Evolutionary conservation across 1,140 invertebrate species (phyloP).

Genomic region (Nymphalis io): DNA sequence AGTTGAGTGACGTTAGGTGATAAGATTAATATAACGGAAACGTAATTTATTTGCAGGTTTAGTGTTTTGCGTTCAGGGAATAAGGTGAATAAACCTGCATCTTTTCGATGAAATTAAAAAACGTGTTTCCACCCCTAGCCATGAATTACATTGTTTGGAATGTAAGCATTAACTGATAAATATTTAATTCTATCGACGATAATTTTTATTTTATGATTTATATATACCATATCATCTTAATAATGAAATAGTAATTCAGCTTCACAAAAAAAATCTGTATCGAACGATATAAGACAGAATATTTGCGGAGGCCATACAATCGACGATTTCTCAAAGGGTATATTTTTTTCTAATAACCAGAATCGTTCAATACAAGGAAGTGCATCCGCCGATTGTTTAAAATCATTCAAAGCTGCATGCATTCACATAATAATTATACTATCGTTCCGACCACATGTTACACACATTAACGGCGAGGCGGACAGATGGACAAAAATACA

Average conservation of each 20-base stretch:
- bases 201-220: too few relatives aligned
- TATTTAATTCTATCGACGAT: too few relatives aligned
- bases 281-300: neutral
- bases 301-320: neutral
- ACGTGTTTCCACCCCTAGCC: too few relatives aligned
- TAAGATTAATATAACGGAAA: neutral
- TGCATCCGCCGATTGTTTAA: constrained; percentile 32
- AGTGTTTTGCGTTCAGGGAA: too few relatives aligned
- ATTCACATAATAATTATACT: constrained; percentile 31
- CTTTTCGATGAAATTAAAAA: too few relatives aligned
- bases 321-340: constrained; percentile 18
- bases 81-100: too few relatives aligned
- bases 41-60: neutral
- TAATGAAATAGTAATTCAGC: too few relatives aligned
- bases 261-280: too few relatives aligned
- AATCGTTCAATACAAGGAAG: constrained; percentile 33
- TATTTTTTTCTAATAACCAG: constrained; percentile 18
- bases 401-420: constrained; percentile 7
- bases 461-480: neutral
- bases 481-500: constrained; percentile 33
- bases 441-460: constrained; percentile 19
- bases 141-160: too few relatives aligned
- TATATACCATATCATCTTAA: too few relatives aligned
- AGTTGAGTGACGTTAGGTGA: neutral
- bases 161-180: too few relatives aligned